Percentiles rank a stretch among this genome's conserved stretches.
phyloP scores from a whole-genome alignment of 1,140 invertebrate genomes.

The Teleogryllus occipitalis region DNA sequence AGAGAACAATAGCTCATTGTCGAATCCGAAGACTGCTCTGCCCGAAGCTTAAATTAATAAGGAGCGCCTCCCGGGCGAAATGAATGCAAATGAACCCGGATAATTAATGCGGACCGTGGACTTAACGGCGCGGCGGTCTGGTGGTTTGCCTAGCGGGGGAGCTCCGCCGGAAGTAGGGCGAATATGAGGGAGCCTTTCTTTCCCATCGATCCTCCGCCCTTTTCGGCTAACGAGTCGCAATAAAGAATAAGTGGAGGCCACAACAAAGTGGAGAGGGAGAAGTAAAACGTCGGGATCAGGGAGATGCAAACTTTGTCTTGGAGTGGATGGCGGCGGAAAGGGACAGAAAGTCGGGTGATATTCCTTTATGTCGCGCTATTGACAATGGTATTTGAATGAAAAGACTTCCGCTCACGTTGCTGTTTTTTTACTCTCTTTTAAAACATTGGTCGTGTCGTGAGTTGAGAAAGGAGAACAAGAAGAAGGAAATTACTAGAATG shows the following conservation, averaged over 20 bases:
- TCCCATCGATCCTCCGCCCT: neutral
- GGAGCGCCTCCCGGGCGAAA: neutral
- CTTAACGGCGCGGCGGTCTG: neutral
- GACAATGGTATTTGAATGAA: neutral
- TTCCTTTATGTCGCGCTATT: neutral
- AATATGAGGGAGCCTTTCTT: neutral
- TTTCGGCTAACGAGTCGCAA: neutral
- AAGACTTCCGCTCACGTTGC: neutral
- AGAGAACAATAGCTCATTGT: constrained; percentile 4
- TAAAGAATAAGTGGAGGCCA: neutral
- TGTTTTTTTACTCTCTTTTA: no score
- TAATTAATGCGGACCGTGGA: neutral
- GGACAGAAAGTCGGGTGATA: neutral
- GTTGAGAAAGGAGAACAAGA: no score
- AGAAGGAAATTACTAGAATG: no score
- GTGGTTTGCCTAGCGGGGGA: neutral
- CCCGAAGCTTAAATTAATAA: neutral
- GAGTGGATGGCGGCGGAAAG: neutral
- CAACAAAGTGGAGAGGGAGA: neutral
- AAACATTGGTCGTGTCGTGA: no score
- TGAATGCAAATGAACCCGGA: neutral
- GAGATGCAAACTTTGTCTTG: neutral
- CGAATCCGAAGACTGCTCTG: neutral
- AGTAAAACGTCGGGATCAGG: neutral
- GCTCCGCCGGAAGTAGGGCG: neutral